Base-by-base conservation (phyloP, 2,113 vertebrate species). In the Myodes glareolus region DNA sequence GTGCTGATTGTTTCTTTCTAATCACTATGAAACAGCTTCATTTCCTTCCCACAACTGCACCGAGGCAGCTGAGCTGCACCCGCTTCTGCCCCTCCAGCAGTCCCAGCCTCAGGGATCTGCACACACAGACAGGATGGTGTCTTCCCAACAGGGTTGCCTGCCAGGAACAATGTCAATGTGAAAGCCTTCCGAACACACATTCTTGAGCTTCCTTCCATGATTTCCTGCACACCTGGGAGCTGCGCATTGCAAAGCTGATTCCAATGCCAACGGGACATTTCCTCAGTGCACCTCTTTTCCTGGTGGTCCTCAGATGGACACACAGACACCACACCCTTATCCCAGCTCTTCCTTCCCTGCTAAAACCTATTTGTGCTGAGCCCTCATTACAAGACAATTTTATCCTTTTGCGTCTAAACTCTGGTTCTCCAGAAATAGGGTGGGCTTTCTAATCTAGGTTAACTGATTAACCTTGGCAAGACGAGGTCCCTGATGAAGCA, bases 1-100 rank as follows among this genome's bases (percentile, higher is more conserved):
- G 88, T 88, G 94, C 92, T 87, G 27, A 92, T 95, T 85, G 90
- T 95, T 96, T 97, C 67, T 87, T 94, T 91, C 91, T 93, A 85
- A 94, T 92, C 72, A 84, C 80, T 45, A 76, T 1, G 23, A 92
- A 94, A 95, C 52, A 92, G 78, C 65, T 88, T 85, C 75, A 77
- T 95, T 96, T 90, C 88, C 55, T 94, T 55, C 0, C 50, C 52
- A 77, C 68, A 92, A 78, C 3, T 47, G 87, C 47, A 96, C 31
- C 7, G 33, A 61, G 78, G 82, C 87, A 70, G 47, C 72, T 67
- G 55, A 39, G 92, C 23, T 55, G 95, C 82, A 36, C 73, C 50
- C 29, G 45, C 63, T 68, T 31, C 52, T 29, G 29, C 36, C 7
- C 3, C 0, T 3, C 58, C 61, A 61, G 82, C 45, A 92, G 29